Percentiles rank a stretch among this genome's conserved stretches.
Conservation (phyloP, 2,888 invertebrate genomes). For the Diachrysia chrysitis region DNA sequence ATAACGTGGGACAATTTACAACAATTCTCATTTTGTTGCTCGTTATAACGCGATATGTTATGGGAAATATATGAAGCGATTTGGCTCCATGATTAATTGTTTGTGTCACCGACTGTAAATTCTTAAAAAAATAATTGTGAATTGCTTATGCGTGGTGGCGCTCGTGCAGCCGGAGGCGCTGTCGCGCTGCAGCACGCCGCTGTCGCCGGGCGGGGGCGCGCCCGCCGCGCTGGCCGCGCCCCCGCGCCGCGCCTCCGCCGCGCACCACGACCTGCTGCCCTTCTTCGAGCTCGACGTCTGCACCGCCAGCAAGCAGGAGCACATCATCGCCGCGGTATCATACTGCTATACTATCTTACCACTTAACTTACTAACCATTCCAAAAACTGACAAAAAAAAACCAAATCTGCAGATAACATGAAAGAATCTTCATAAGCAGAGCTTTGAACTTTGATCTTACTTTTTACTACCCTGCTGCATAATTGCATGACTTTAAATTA, state of each 20-base stretch:
- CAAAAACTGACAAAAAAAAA: no score
- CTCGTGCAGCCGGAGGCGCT: slow-evolving; percentile 94
- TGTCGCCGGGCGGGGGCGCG: slow-evolving; percentile 91
- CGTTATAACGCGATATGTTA: no score
- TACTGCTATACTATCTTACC: background rate
- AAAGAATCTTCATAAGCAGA: no score
- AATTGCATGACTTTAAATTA: background rate
- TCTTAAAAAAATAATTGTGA: no score
- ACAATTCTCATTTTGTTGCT: no score
- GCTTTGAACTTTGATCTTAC: no score
- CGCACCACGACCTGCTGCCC: slow-evolving; percentile 90
- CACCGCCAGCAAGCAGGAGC: slow-evolving; percentile 96
- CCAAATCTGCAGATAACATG: background rate
- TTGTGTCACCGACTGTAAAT: no score
- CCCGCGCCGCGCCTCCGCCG: slow-evolving; percentile 78
- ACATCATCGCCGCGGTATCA: slow-evolving; percentile 94
- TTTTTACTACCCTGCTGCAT: background rate
- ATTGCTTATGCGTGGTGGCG: no score
- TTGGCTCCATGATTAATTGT: no score
- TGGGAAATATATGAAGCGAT: no score
- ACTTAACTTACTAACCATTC: background rate
- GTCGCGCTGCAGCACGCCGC: slow-evolving; percentile 95
- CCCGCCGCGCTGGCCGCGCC: slow-evolving; percentile 67
- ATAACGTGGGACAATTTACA: no score
- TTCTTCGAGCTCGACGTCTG: slow-evolving; percentile 95